Evolutionary conservation across 2,888 invertebrate species (phyloP), one percentile per base, ranked within the genome.

Genomic region (Troides helena): DNA sequence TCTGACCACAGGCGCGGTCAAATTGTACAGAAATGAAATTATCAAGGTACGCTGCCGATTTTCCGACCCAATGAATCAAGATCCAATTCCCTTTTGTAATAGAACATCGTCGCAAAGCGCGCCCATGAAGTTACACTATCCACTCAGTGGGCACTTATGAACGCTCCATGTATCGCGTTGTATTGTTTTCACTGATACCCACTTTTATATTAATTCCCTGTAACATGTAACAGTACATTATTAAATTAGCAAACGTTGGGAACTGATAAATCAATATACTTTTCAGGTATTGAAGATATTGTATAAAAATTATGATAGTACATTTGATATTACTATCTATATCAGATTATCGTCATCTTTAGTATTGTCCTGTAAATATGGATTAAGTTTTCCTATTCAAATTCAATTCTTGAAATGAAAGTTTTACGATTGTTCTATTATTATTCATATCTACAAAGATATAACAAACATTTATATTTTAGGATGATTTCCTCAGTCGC

Each of bases 11-110:
- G 87, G 84, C 88, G 88, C 92, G 92, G 90, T 92, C 92, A 92
- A 92, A 92, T 92, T 92, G 92, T 92, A 92, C 92, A 92, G 92
- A 92, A 92, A 92, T 92, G 92, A 92, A 92, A 92, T 92, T 92
- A 92, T 92, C 92, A 92, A 92, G 92, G 92, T 92, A 92, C 92
- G 91, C 86, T 92, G 90, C 90, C 92, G 92, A 92, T 92, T 92
- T 92, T 92, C 92, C 91, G 92, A 90, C 87, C 92, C 92, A 92
- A 92, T 92, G 92, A 92, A 91, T 92, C 92, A 92, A 90, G 90
- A 92, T 92, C 92, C 92, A 92, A 92, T 92, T 90, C 92, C 91
- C 92, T 92, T 92, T 92, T 91, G 92, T 92, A 92, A 92, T 92
- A 92, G 92, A 92, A 92, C 91, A 91, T 90, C 88, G 90, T 91